A percentile compares a stretch with the other conserved stretches of the same genome.
Conservation (phyloP, 2,113 vertebrate genomes). For the Siniperca chuatsi region DNA sequence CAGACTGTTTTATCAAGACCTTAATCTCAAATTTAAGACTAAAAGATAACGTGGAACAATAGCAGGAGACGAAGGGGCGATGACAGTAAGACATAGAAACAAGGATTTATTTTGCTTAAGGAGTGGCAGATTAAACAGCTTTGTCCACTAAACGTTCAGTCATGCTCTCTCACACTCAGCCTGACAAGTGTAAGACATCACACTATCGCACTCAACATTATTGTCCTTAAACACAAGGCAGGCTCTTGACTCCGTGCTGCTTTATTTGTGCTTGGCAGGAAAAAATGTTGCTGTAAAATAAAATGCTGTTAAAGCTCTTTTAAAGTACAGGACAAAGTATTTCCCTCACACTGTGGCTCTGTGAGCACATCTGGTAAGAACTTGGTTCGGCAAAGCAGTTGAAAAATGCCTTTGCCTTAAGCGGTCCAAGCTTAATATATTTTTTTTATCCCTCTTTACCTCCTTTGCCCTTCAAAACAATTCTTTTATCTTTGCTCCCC, state of each 20-base stretch:
- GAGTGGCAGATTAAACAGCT: background rate
- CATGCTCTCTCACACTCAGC: background rate
- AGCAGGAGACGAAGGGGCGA: background rate
- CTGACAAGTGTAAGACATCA: conserved; percentile 17
- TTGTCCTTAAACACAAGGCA: conserved; percentile 12
- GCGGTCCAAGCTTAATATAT: conserved; percentile 25
- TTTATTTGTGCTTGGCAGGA: conserved; percentile 16
- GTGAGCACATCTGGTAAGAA: conserved; percentile 7
- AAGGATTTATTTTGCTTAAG: conserved; percentile 12
- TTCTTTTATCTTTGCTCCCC: conserved; percentile 38
- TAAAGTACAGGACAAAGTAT: conserved; percentile 3
- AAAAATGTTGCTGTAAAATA: conserved; percentile 3
- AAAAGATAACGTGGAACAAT: background rate
- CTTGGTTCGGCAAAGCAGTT: background rate
- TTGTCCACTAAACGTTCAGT: background rate
- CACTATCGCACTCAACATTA: conserved; percentile 1
- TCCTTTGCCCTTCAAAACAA: conserved; percentile 64
- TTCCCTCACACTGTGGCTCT: conserved; percentile 7
- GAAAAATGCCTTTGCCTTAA: conserved; percentile 33
- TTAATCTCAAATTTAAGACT: conserved; percentile 23
- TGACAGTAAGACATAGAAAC: background rate
- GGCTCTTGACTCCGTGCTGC: conserved; percentile 18
- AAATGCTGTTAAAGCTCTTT: conserved; percentile 13
- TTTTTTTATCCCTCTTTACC: conserved; percentile 26
- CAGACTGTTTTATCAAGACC: conserved; percentile 29